Percentiles rank a stretch among this genome's conserved stretches.
phyloP scores from a whole-genome alignment of 2,797 vertebrate species.

The Argentina silus region DNA sequence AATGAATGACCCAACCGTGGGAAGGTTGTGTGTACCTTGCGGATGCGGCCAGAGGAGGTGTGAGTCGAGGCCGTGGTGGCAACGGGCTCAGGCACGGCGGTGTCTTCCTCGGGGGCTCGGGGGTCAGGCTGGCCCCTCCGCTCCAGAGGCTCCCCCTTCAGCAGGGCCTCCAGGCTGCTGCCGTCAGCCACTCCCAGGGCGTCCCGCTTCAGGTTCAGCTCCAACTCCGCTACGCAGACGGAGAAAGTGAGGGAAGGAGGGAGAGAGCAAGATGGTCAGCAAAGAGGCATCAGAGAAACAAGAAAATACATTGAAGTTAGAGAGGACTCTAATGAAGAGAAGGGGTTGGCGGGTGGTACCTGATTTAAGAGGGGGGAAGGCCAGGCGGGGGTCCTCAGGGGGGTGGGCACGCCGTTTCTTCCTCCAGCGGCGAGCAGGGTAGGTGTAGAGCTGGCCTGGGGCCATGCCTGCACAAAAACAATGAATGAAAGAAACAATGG shows the following conservation, averaged over 20 bases:
- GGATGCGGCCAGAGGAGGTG: conserved; percentile 78
- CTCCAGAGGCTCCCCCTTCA: conserved; percentile 89
- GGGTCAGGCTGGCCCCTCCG: conserved; percentile 83
- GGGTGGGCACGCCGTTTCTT: conserved; percentile 94
- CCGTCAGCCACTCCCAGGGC: conserved; percentile 86
- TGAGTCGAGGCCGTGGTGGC: conserved; percentile 72
- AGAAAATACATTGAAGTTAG: neutral
- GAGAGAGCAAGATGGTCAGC: too few species aligned
- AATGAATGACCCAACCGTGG: too few species aligned
- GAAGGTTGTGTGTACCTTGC: conserved; percentile 83
- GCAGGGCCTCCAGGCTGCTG: conserved; percentile 92
- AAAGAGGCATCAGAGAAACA: neutral
- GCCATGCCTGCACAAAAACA: conserved; percentile 80
- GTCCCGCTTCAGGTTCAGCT: conserved; percentile 89
- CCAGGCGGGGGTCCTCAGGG: conserved; percentile 91
- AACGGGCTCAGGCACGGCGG: conserved; percentile 85
- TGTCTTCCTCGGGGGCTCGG: conserved; percentile 82
- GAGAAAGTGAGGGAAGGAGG: neutral
- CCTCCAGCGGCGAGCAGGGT: conserved; percentile 94
- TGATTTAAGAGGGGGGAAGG: conserved; percentile 92
- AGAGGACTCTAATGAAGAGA: neutral
- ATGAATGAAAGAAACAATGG: neutral
- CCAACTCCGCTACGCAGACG: conserved; percentile 70
- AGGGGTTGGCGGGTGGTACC: conserved; percentile 69
- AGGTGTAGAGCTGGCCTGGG: conserved; percentile 95